phyloP scores from a whole-genome alignment of 2,797 vertebrate species.

The Naso thynnoides region DNA sequence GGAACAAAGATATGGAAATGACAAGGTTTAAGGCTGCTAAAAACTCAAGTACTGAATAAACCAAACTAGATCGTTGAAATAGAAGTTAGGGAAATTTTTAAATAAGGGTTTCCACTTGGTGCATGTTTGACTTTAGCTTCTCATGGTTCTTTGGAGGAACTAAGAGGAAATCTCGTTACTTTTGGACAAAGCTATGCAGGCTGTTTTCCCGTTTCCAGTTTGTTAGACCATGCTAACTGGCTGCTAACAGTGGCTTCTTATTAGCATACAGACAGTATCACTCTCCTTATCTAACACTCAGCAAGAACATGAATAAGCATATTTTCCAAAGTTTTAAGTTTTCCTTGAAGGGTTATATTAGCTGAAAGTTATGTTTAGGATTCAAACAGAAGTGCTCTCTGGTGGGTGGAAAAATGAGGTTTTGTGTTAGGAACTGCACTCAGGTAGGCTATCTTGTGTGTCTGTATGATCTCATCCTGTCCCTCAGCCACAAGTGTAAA shows the following conservation, averaged over 20 bases:
- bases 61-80: neutral
- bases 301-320: neutral
- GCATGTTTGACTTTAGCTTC: no score
- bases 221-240: neutral
- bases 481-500: slow-evolving; percentile 50
- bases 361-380: neutral
- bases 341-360: neutral
- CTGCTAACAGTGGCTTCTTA: neutral
- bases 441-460: neutral
- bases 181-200: neutral
- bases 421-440: slow-evolving; percentile 39
- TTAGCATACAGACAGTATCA: neutral
- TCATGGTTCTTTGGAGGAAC: neutral
- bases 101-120: neutral
- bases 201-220: neutral
- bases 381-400: slow-evolving; percentile 4
- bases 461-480: slow-evolving; percentile 50
- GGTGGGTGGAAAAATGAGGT: slow-evolving; percentile 19
- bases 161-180: neutral
- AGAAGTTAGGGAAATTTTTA: neutral
- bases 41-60: no score
- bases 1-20: no score
- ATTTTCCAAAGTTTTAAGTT: neutral
- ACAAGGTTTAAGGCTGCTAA: no score
- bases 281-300: neutral